Base-by-base conservation (phyloP, 2,888 invertebrate genomes). In the Rhagonycha lutea region DNA sequence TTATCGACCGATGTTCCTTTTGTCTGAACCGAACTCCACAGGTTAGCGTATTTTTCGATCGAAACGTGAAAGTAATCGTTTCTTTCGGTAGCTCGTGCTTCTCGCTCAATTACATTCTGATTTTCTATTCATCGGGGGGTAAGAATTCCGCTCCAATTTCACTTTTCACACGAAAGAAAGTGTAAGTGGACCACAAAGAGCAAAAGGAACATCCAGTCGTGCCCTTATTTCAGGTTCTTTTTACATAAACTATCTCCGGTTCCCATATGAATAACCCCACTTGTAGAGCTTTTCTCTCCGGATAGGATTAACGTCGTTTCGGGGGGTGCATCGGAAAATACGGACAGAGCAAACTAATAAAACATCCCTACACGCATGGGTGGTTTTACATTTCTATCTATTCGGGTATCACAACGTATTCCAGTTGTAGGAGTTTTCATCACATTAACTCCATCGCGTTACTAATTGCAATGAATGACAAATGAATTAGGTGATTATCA, bases 301-400 rank as follows among this genome's bases (percentile, higher is more conserved):
- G 65, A 72, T 72, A 47, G 65, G 65, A 72, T 72, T 65, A 63
- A 18, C 71, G 65, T 65, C 63, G 63, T 72, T 72, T 65, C 26
- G 26, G 26, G 63, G 63, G 63, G 63, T 65, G 63, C 63, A 65
- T 65, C 63, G 63, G 63, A 65, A 68, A 12, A 28, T 68, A 68
- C 68, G 68, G 68, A 68, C 73, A 61, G 69, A 68, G 76, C 73
- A 70, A 72, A 70, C 76, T 72, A 72, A 70, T 76, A 76, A 73
- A 76, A 76, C 76, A 76, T 73, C 29, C 60, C 61, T 73, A 68
- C 70, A 76, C 73, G 75, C 75, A 76, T 76, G 76, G 76, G 73
- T 76, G 76, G 73, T 73, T 76, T 72, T 73, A 63, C 72, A 72
- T 62, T 65, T 71, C 63, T 32, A 71, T 73, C 73, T 69, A 73